phyloP scores from a whole-genome alignment of 2,113 vertebrate species.

The Panthera tigris region DNA sequence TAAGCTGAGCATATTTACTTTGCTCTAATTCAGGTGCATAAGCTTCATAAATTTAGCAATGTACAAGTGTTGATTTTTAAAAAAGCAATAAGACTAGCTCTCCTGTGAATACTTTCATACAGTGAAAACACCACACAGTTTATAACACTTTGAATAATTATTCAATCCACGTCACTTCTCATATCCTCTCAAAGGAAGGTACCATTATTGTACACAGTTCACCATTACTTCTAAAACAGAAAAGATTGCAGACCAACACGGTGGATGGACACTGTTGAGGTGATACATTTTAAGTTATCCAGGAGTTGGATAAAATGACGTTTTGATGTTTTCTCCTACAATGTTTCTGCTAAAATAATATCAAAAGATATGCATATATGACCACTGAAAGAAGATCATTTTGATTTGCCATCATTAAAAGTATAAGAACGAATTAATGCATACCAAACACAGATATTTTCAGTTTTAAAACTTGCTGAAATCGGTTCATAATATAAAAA shows the following conservation, averaged over 20 bases:
- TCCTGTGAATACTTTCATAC: constrained; percentile 57
- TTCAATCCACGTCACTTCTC: constrained; percentile 44
- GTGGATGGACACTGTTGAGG: background rate
- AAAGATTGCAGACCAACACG: background rate
- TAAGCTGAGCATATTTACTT: constrained; percentile 36
- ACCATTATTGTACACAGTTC: background rate
- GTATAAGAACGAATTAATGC: constrained; percentile 60
- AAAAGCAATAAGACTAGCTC: constrained; percentile 55
- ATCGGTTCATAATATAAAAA: background rate
- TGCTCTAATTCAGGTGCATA: constrained; percentile 59
- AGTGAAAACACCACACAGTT: constrained; percentile 51
- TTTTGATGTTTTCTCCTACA: background rate
- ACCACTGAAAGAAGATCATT: constrained; percentile 54
- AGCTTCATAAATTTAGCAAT: constrained; percentile 47
- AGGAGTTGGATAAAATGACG: constrained; percentile 8
- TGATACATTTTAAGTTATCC: background rate
- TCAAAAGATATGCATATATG: background rate
- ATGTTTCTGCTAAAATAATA: constrained; percentile 44
- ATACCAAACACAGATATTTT: background rate
- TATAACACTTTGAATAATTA: constrained; percentile 62
- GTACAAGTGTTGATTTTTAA: background rate
- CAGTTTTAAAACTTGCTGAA: constrained; percentile 59
- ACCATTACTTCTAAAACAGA: background rate
- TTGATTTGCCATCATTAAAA: constrained; percentile 68
- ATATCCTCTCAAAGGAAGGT: constrained; percentile 40